Base-by-base conservation (phyloP, 2,888 invertebrate species). In the Choreutis nemorana region DNA sequence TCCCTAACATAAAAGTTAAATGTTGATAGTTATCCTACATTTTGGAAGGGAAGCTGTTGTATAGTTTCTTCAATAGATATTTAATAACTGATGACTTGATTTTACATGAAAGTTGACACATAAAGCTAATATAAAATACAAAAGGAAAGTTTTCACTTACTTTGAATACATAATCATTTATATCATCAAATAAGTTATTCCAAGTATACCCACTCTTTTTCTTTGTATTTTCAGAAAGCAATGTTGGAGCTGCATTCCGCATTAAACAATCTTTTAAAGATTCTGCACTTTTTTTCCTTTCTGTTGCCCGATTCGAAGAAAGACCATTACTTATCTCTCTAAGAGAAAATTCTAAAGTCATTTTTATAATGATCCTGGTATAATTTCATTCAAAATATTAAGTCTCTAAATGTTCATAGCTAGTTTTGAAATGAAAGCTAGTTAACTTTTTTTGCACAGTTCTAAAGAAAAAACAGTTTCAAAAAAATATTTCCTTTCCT, bases 271-370 rank as follows among this genome's bases (percentile, higher is more conserved):
- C 68, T 47, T 68, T 72, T 28, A 81, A 37, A 14, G 31, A 42
- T 45, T 79, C 79, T 4, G 70, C 75, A 53, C 50, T 62, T 51
- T 65, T 81, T 41, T 73, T 81, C 23, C 82, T 56, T 23, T 81
- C 81, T 18, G 60, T 65, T 6, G 64, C 53, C 36, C 75, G 59
- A 29, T 48, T 44, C 9, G 77, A 72, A 29, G 55, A 57, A 11
- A 82, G 50, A 23, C 57, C 62, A 32, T 49, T 52, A 37, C 67
- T 59, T 37, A 60, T 54, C 40, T 68, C 66, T 39, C 46, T 56
- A 18, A 80, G 31, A n/a, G 64, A 51, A 30, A 37, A 39, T 44
- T 78, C 78, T 36, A 75, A 51, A 25, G 68, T 56, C 68, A 73
- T 75, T 12, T 4, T 30, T 15, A 4, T 8, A 25, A 9, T n/a